Evolutionary conservation across 2,888 invertebrate species (phyloP), one percentile per base, ranked within the genome.

Genomic region (Xestia sexstrigata): DNA sequence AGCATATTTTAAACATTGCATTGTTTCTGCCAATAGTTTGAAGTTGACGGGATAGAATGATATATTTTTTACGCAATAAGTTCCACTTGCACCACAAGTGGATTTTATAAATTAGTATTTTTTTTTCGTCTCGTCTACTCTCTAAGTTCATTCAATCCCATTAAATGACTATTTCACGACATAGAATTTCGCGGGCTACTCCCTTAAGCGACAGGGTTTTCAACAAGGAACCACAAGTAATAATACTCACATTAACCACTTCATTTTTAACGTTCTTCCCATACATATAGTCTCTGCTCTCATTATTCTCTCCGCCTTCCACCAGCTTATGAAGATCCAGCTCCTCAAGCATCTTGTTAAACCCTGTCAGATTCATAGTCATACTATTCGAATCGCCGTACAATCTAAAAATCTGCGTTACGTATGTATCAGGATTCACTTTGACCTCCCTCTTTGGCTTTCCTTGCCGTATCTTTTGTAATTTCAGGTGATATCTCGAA

Each of bases 321-420:
- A 97, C 92, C 82, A 97, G 92, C 79, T 96, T 96, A 74, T 96
- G 93, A 7, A 98, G 93, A 30, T 97, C 97, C 84, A 98, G 89
- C 65, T 96, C 97, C 71, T 96, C 94, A 17, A 98, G 94, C 95
- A 98, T 97, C 73, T 94, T 97, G 84, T 98, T 97, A 88, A 98
- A 98, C n/a, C 98, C 98, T 8, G 97, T 97, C 84, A 97, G 86
- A 89, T 97, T 96, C 95, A 98, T 97, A 17, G 97, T 97, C 94
- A 98, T 97, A 60, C 96, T 97, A 11, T 97, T 96, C 0, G 97
- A 97, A 89, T 98, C 97, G 0, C 98, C 98, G 89, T 97, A 98
- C 89, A 97, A 95, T 63, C 96, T 94, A 92, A 98, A 98, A 75
- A 98, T 97, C 92, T 97, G 97, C 80, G 97, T 97, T 70, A 98